Evolutionary conservation across 2,113 vertebrate genomes (phyloP).

Genomic region (Lepisosteus oculatus): DNA sequence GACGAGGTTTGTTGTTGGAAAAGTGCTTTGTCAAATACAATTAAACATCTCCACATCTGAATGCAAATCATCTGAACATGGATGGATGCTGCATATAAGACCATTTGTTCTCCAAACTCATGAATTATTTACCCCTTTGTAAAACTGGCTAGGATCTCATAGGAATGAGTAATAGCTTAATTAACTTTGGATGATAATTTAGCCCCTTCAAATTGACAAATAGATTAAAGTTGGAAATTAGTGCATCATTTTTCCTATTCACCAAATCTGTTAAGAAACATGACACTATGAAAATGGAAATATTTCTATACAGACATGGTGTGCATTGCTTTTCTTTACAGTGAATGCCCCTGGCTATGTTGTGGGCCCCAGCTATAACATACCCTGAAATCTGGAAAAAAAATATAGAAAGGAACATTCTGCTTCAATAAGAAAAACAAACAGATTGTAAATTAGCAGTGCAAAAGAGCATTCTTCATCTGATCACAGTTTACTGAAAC

Average conservation of each 20-base stretch:
- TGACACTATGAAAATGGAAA: no score
- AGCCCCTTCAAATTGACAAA: slow-evolving; percentile 25
- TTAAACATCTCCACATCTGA: slow-evolving; percentile 26
- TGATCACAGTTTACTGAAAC: no score
- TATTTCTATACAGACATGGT: no score
- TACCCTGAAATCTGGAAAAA: no score
- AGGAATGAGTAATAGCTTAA: slow-evolving; percentile 32
- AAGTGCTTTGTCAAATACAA: slow-evolving; percentile 24
- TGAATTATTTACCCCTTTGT: slow-evolving; percentile 32
- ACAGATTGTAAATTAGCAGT: no score
- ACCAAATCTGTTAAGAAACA: no score
- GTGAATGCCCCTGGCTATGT: no score
- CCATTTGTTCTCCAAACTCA: slow-evolving; percentile 23
- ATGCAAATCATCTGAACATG: slow-evolving; percentile 22
- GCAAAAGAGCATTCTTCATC: no score
- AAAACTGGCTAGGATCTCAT: slow-evolving; percentile 23
- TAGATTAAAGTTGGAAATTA: slow-evolving; percentile 32
- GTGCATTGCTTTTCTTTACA: no score
- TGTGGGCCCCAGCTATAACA: no score
- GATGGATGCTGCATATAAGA: slow-evolving; percentile 22
- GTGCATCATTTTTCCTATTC: slow-evolving; percentile 9
- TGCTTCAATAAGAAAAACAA: no score
- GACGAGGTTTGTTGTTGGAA: slow-evolving; percentile 16
- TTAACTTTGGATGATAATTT: slow-evolving; percentile 32
- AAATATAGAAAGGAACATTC: no score